These are phyloP conservation scores for Lutjanus campechanus DNA, from an alignment of 2,797 vertebrate species.

Conservation along the genomic window DNA sequence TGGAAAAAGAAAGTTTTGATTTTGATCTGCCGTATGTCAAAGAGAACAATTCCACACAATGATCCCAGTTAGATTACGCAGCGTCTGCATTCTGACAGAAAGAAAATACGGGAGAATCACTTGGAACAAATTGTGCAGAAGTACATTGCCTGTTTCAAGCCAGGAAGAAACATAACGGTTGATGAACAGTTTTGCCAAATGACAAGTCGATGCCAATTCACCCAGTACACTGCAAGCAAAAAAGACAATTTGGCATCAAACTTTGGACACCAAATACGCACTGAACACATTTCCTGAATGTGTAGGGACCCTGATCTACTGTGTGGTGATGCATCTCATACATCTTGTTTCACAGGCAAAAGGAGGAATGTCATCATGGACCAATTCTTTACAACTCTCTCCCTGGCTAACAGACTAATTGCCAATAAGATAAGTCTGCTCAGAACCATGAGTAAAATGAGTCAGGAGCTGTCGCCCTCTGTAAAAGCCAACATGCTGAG, in stretches of 20 bases:
- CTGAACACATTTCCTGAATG: constrained; percentile 13
- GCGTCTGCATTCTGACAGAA: constrained; percentile 16
- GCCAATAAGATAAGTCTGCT: constrained; percentile 44
- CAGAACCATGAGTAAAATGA: constrained; percentile 34
- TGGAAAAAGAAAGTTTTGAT: constrained; percentile 5
- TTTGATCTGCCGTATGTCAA: constrained; percentile 5
- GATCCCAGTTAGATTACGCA: neutral
- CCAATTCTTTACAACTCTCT: constrained; percentile 51
- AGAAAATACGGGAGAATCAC: constrained; percentile 20
- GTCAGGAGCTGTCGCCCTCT: constrained; percentile 27
- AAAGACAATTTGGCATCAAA: constrained; percentile 36
- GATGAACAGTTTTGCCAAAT: constrained; percentile 36
- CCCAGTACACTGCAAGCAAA: constrained; percentile 18
- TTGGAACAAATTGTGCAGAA: constrained; percentile 38
- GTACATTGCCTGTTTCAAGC: constrained; percentile 15
- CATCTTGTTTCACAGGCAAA: constrained; percentile 35
- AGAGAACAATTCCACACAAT: constrained; percentile 5
- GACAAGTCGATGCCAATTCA: constrained; percentile 24
- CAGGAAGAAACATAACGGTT: constrained; percentile 20
- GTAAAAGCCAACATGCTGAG: constrained; percentile 39
- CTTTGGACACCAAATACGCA: constrained; percentile 26
- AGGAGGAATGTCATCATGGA: constrained; percentile 31
- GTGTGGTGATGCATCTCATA: constrained; percentile 20
- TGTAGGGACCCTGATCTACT: constrained; percentile 10
- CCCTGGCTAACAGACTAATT: constrained; percentile 43